Percentiles rank a stretch among this genome's conserved stretches.
These are phyloP conservation scores for Apaloderma vittatum DNA, from an alignment of 2,113 vertebrate species.

Conservation along the genomic window DNA sequence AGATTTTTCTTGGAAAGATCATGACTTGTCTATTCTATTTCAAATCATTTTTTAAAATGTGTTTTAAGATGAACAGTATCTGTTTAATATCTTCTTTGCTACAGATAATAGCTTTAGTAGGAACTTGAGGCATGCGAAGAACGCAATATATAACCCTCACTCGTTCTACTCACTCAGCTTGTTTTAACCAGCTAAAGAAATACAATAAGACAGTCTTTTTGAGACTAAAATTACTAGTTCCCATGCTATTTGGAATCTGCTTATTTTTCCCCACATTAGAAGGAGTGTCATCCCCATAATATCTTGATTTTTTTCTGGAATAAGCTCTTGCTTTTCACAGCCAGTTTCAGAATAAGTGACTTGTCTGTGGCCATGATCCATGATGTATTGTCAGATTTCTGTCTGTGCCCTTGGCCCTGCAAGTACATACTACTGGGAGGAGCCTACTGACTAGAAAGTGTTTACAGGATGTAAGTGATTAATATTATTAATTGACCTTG, in stretches of 20 bases:
- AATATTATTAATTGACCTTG: constrained; percentile 35
- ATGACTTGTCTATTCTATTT: background rate
- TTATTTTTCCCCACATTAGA: background rate
- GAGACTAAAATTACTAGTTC: background rate
- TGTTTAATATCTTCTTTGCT: constrained; percentile 11
- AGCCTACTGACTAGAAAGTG: constrained; percentile 35
- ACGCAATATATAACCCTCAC: background rate
- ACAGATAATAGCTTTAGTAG: background rate
- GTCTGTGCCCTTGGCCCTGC: constrained; percentile 15
- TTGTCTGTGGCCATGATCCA: background rate
- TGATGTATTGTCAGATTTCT: background rate
- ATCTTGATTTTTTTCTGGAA: background rate
- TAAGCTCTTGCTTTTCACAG: background rate
- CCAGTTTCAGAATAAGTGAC: background rate
- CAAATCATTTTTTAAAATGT: background rate
- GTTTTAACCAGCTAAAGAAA: constrained; percentile 24
- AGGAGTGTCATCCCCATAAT: background rate
- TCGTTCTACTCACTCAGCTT: background rate
- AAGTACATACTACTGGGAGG: constrained; percentile 27
- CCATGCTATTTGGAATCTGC: background rate
- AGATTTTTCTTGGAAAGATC: background rate
- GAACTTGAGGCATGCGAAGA: background rate
- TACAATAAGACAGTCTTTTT: background rate
- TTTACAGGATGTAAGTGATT: constrained; percentile 62
- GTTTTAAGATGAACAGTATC: background rate